Base-by-base conservation (phyloP, 2,113 vertebrate genomes). In the Lophura nycthemera region DNA sequence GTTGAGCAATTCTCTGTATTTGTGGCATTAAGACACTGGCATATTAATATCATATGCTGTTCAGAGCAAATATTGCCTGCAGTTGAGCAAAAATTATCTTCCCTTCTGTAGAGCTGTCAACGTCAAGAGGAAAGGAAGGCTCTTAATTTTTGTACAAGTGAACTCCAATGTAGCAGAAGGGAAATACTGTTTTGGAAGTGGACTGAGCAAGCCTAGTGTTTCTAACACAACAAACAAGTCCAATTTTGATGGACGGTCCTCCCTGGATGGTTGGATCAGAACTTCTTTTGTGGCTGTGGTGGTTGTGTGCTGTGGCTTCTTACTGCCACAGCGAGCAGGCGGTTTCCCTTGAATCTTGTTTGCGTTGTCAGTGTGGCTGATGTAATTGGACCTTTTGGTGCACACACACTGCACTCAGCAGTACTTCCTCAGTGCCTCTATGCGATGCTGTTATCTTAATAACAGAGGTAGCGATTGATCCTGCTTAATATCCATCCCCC, bases 371-470 rank as follows among this genome's bases (percentile, higher is more conserved):
- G 59, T 10, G 32, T 74, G 75, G 40, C 61, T 77, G 22, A 87
- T 5, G 5, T 30, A 73, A 50, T 12, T 73, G 67, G 52, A 79
- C 29, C 22, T 71, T 78, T 13, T 43, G 66, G 20, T 74, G 47
- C 2, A 1, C 25, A 1, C 24, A 1, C 24, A 4, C 47, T 63
- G 1, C 20, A 65, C 67, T 13, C 47, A 64, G 1, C 36, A 60
- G 6, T 18, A n/a, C 25, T 48, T 48, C 32, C 65, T 86, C 21
- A 6, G 25, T 20, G 34, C 34, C 47, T 60, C 63, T 74, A 14
- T 42, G 25, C 3, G 2, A 45, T 48, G 5, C 10, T 16, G 4
- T 29, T 91, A 71, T 42, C 63, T 67, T 72, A n/a, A 27, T 34
- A 20, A 19, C 4, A 60, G 56, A 56, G 36, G 57, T 48, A 60